Evolutionary conservation across 2,888 invertebrate species (phyloP), one percentile per base, ranked within the genome.

Genomic region (Napeogenes sylphis): DNA sequence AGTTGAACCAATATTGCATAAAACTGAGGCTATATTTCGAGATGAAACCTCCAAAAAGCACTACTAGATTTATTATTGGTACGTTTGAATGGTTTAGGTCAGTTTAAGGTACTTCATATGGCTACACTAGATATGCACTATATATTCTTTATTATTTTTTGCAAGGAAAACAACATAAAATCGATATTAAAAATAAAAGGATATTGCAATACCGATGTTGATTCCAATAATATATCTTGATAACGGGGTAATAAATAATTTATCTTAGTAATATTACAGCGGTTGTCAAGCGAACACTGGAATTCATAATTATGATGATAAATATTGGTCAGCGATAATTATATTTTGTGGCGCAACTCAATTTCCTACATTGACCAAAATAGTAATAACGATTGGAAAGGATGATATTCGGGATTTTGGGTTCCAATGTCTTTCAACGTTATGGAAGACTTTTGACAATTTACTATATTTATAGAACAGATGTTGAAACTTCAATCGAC

Each of bases 311-410:
- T 14, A 14, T 47, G 6, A 47, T 47, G 47, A 55, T 62, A 59
- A 47, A 57, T 55, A 47, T 14, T 54, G 59, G 57, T 56, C 53
- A 57, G 45, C 61, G 45, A 58, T 61, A 59, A 63, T 66, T 66
- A 59, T 55, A 59, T 62, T 66, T 59, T 51, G 59, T 62, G 55
- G 59, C 46, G 61, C 59, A 59, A 64, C 63, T 62, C 59, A 53
- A 66, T 66, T 64, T 66, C 59, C 64, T 58, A 64, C 64, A 57
- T 62, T 66, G 66, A 66, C 21, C 61, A 64, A 64, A 61, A 61
- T 63, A 62, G 58, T 58, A 55, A 32, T 45, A 42, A 55, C 32
- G 45, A 45, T 54, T 46, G 55, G 45, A 62, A 62, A 38, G 55
- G 55, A 55, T 42, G 21, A 58, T 6, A 47, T 47, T 47, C 8